A percentile compares a stretch with the other conserved stretches of the same genome.
Evolutionary conservation across 2,113 vertebrate genomes (phyloP).

Genomic region (Grammatotria lemairii): DNA sequence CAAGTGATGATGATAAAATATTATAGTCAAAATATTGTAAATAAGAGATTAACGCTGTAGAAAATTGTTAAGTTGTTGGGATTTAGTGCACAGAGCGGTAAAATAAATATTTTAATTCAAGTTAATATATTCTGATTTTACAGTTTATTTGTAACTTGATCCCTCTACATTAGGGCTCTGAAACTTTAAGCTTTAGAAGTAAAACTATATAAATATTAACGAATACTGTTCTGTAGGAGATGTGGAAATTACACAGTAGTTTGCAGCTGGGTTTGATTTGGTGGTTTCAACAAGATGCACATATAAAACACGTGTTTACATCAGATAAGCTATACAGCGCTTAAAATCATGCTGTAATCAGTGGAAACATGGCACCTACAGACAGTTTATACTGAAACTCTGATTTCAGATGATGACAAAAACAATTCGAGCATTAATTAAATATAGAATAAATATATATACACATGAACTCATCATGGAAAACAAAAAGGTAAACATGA

Average conservation of each 20-base stretch:
- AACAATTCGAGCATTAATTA: accelerated
- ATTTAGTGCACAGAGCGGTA: not conserved
- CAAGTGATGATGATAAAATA: not conserved
- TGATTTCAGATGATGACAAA: not conserved
- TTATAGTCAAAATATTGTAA: not conserved
- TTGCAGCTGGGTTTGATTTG: not conserved
- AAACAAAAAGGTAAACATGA: not conserved
- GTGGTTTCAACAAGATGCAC: not conserved
- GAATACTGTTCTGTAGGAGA: accelerated
- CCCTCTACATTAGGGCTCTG: accelerated
- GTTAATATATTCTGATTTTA: not conserved
- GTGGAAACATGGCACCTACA: accelerated
- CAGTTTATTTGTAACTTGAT: not conserved
- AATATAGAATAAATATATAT: not conserved
- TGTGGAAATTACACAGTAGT: not conserved
- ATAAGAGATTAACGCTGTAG: not conserved
- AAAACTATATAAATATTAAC: not conserved
- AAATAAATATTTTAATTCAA: not conserved
- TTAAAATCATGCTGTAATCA: not conserved
- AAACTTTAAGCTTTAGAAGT: not conserved
- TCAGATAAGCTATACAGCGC: accelerated
- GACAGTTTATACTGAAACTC: not conserved
- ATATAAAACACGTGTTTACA: not conserved
- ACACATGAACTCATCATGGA: accelerated
- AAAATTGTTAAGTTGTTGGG: not conserved